Conservation (phyloP, 2,888 invertebrate genomes). For the Drosophila birchii region DNA sequence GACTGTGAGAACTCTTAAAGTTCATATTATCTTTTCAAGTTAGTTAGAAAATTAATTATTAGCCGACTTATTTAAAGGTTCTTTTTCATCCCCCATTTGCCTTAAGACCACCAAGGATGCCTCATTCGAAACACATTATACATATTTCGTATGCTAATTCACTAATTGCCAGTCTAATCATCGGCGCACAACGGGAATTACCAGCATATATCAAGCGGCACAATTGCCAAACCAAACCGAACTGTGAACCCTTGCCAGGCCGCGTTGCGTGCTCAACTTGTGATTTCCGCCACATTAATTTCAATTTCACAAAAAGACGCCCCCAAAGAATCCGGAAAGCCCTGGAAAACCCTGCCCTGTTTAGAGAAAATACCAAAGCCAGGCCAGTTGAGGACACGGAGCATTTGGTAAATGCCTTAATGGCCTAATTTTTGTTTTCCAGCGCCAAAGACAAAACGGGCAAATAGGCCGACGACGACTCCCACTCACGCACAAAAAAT, state of each 20-base stretch:
- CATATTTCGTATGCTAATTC: conserved; percentile 50
- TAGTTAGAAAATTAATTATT: background rate
- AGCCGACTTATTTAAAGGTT: background rate
- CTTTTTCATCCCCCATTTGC: background rate
- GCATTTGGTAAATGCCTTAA: conserved; percentile 81
- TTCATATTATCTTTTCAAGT: background rate
- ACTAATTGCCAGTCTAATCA: conserved; percentile 75
- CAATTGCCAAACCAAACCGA: conserved; percentile 57
- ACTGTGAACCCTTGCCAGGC: conserved; percentile 69
- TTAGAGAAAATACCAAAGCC: conserved; percentile 33
- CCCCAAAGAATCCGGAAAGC: conserved; percentile 15
- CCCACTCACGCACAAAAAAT: conserved; percentile 43
- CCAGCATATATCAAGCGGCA: conserved; percentile 72
- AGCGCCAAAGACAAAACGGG: conserved; percentile 37
- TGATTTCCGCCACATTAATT: conserved; percentile 83
- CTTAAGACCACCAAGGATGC: background rate
- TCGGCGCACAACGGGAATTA: conserved; percentile 63
- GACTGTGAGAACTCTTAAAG: background rate
- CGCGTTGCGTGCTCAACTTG: conserved; percentile 78
- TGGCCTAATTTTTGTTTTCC: conserved; percentile 81
- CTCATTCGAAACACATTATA: conserved; percentile 42
- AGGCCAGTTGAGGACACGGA: conserved; percentile 74
- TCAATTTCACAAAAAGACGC: conserved; percentile 72
- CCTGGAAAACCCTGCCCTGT: conserved; percentile 35
- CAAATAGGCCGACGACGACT: conserved; percentile 3